A percentile compares a stretch with the other conserved stretches of the same genome.
Conservation (phyloP, 2,797 vertebrate genomes). For the Scolopax bukidnonensis region DNA sequence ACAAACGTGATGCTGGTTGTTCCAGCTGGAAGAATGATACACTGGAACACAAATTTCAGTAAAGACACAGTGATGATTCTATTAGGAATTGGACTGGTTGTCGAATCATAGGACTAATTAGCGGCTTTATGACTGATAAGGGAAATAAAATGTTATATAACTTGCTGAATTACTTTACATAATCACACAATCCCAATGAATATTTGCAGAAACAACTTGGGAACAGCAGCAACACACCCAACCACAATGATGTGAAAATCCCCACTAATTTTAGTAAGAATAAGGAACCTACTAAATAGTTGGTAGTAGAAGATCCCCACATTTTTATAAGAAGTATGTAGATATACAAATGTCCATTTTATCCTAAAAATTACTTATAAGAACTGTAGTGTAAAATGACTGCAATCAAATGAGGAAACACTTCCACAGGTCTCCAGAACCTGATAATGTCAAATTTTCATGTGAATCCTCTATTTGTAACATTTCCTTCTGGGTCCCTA, state of each 20-base stretch:
- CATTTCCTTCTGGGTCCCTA: background rate
- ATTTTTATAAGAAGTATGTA: background rate
- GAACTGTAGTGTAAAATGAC: background rate
- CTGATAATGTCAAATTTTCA: background rate
- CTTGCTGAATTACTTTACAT: constrained; percentile 25
- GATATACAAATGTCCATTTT: background rate
- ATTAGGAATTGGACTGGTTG: background rate
- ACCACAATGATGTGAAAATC: background rate
- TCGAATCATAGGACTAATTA: constrained; percentile 31
- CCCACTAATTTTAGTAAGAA: background rate
- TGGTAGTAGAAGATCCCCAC: background rate
- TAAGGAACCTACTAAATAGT: background rate
- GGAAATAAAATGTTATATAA: constrained; percentile 24
- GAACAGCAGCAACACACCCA: background rate
- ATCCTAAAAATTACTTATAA: background rate
- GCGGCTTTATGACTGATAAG: constrained; percentile 52
- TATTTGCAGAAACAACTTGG: background rate
- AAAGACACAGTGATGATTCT: background rate
- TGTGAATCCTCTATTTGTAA: background rate
- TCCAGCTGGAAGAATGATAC: background rate
- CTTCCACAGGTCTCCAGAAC: background rate
- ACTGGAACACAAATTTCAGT: background rate
- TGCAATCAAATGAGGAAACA: background rate
- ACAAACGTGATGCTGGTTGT: background rate
- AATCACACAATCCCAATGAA: background rate